Evolutionary conservation across 2,888 invertebrate genomes (phyloP).

Genomic region (Drosophila nr. perissopoda): DNA sequence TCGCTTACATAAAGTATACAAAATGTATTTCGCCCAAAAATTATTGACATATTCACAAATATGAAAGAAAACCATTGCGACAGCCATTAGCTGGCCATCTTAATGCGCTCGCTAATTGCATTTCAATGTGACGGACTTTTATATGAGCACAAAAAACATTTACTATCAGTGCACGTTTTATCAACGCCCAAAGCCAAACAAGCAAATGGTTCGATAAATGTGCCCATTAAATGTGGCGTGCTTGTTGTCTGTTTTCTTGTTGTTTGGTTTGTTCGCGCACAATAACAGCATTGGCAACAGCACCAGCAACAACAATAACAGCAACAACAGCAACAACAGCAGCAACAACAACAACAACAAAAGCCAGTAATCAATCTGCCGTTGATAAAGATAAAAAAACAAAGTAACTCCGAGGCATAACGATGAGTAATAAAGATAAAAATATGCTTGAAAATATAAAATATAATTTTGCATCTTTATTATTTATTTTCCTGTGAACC

Average conservation of each 20-base stretch:
- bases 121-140: slow-evolving; percentile 54
- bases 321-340: slow-evolving; percentile 8
- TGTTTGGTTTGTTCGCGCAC: slow-evolving; percentile 13
- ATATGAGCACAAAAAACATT: slow-evolving; percentile 47
- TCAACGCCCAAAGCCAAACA: slow-evolving; percentile 48
- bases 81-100: slow-evolving; percentile 12
- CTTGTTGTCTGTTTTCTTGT: slow-evolving; percentile 16
- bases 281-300: slow-evolving; percentile 13
- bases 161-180: slow-evolving; percentile 58
- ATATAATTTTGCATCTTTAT: background rate
- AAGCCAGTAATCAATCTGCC: slow-evolving; percentile 59
- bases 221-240: slow-evolving; percentile 64
- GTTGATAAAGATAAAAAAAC: slow-evolving; percentile 49
- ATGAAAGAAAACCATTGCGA: background rate
- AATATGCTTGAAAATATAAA: slow-evolving; percentile 9
- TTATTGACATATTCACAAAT: background rate
- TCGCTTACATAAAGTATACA: background rate
- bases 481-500: background rate
- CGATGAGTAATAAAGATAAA: slow-evolving; percentile 56
- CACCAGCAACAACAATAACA: slow-evolving; percentile 16
- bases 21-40: background rate
- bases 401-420: slow-evolving; percentile 29
- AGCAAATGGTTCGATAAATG: slow-evolving; percentile 63
- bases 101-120: slow-evolving; percentile 55
- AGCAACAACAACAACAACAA: slow-evolving; percentile 15